These are phyloP conservation scores for Lasiurus cinereus DNA, from an alignment of 2,113 vertebrate species.

Conservation along the genomic window DNA sequence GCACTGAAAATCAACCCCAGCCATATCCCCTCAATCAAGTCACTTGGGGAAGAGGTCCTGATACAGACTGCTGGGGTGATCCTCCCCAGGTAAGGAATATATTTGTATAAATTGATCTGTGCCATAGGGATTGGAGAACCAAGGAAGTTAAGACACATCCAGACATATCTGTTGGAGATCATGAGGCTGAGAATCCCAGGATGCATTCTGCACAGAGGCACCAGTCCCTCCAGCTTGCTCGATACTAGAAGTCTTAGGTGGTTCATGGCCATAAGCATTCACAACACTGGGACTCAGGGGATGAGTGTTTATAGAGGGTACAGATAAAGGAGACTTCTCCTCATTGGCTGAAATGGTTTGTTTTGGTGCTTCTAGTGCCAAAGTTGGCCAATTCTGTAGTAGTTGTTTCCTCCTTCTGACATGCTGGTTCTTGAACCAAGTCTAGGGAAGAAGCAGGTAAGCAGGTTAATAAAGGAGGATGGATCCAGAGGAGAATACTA, in stretches of 20 bases:
- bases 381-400: rapidly evolving
- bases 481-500: too few relatives aligned
- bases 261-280: rapidly evolving
- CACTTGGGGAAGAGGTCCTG: background rate
- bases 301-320: rapidly evolving
- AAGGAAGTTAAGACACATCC: background rate
- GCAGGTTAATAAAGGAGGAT: too few relatives aligned
- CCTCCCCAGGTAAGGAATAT: background rate
- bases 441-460: background rate
- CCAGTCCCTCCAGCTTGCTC: background rate
- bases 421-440: conserved; percentile 56
- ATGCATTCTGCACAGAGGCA: background rate
- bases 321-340: rapidly evolving
- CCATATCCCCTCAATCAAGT: too few relatives aligned
- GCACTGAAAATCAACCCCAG: too few relatives aligned
- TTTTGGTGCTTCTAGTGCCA: background rate
- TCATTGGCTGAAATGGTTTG: rapidly evolving
- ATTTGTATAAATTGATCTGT: background rate
- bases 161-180: background rate
- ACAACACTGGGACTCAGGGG: rapidly evolving
- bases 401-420: background rate
- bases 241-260: rapidly evolving
- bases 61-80: background rate
- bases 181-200: background rate
- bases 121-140: background rate